Evolutionary conservation across 2,797 vertebrate species (phyloP), one percentile per base, ranked within the genome.

Genomic region (Lagocephalus sceleratus): DNA sequence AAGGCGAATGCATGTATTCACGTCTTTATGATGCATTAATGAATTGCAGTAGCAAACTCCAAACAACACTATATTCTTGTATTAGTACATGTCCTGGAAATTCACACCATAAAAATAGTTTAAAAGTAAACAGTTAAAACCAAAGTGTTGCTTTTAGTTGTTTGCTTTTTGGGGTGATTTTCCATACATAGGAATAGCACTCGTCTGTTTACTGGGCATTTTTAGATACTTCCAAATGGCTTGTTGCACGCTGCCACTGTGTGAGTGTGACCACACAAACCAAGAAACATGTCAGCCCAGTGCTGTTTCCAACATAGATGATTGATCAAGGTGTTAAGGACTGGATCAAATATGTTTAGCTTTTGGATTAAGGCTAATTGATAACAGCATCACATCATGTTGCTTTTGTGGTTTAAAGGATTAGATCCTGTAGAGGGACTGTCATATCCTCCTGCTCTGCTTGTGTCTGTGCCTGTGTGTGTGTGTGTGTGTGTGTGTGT

Each of bases 321-420:
- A 62, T 50, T 79, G 57, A 77, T 75, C 26, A 25, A 60, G 57
- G 72, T 74, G 76, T 68, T 75, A 75, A 83, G 76, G 22, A 41
- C 63, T 59, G 60, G 67, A 86, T 85, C 55, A 77, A 57, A 71
- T 59, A 22, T 66, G 67, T 86, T 78, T 63, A 43, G 55, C 51
- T 61, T 66, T 11, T 68, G 76, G 76, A 86, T 81, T 81, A 76
- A 54, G 43, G 66, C 48, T 67, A 66, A 85, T 63, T 77, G 69
- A 78, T 85, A 85, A 80, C 54, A 68, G 68, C 60, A 59, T 70
- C 58, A 57, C 59, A 60, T 47, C 62, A 57, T 75, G 67, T 71
- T 76, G 66, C 59, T 68, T 82, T 79, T 73, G 65, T 71, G 71
- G 62, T 76, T 81, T 59, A 62, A 50, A 59, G 77, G 73, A 84